Percentiles rank a stretch among this genome's conserved stretches.
Conservation (phyloP, 2,888 invertebrate genomes). For the Encarsia formosa region DNA sequence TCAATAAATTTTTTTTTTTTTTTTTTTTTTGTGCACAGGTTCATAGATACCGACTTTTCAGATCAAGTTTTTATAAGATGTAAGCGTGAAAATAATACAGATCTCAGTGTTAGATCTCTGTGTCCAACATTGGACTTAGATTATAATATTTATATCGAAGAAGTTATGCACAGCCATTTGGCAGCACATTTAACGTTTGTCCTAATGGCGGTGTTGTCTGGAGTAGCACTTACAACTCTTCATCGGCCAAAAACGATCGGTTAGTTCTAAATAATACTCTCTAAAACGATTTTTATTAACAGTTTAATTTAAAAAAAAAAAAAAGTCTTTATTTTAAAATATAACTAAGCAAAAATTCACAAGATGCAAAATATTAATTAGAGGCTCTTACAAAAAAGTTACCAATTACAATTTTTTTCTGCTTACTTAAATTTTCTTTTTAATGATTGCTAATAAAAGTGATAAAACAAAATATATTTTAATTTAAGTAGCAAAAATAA, state of each 20-base stretch:
- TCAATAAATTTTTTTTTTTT: too few species aligned
- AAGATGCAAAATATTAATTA: too few species aligned
- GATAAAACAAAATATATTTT: too few species aligned
- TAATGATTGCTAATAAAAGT: too few species aligned
- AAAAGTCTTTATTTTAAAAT: too few species aligned
- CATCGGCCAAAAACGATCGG: slow-evolving; percentile 52
- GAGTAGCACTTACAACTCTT: slow-evolving; percentile 48
- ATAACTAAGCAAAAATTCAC: too few species aligned
- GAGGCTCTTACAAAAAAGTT: too few species aligned
- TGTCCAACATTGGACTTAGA: slow-evolving; percentile 56
- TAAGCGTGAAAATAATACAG: slow-evolving; percentile 56
- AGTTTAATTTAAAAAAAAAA: not conserved
- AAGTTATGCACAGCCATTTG: slow-evolving; percentile 52
- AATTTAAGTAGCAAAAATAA: too few species aligned
- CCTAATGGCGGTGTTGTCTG: slow-evolving; percentile 50
- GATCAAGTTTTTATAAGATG: slow-evolving; percentile 61
- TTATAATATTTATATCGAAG: slow-evolving; percentile 59
- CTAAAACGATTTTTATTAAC: not conserved
- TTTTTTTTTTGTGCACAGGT: too few species aligned
- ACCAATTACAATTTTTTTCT: too few species aligned
- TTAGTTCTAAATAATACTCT: slow-evolving; percentile 35
- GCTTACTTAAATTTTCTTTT: too few species aligned
- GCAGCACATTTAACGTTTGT: slow-evolving; percentile 52
- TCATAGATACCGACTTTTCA: slow-evolving; percentile 66
- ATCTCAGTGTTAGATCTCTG: slow-evolving; percentile 49